Percentiles rank a stretch among this genome's conserved stretches.
phyloP scores from a whole-genome alignment of 1,140 invertebrate species.

The Pinna nobilis region DNA sequence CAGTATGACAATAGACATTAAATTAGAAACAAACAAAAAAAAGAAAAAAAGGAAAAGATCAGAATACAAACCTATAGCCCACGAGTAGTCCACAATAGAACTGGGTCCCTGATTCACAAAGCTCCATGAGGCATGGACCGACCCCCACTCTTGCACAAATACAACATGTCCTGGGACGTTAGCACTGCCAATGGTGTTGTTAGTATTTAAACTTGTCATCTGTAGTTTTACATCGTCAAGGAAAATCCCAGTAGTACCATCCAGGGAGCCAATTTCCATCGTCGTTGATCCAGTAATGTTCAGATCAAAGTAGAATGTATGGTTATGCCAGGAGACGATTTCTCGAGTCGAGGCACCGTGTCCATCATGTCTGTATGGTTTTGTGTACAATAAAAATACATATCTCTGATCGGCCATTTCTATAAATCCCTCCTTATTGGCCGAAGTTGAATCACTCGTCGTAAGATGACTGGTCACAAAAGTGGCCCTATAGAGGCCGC shows the following conservation, averaged over 20 bases:
- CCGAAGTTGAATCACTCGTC: neutral
- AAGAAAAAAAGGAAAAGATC: neutral
- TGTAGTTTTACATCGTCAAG: constrained; percentile 41
- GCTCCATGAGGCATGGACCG: constrained; percentile 50
- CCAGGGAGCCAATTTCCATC: constrained; percentile 16
- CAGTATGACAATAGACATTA: no score
- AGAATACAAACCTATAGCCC: constrained; percentile 53
- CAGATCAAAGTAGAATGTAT: constrained; percentile 41
- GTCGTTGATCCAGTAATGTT: neutral
- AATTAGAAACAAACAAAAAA: neutral
- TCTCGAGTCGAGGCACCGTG: neutral
- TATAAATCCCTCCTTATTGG: constrained; percentile 42
- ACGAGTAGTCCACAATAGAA: constrained; percentile 52
- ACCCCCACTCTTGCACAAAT: constrained; percentile 51
- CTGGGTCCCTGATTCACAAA: constrained; percentile 42
- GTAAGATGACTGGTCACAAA: constrained; percentile 41
- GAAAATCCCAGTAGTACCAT: constrained; percentile 21
- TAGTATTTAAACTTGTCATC: neutral
- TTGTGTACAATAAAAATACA: constrained; percentile 44
- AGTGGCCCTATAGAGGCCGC: constrained; percentile 28
- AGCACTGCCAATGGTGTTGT: neutral
- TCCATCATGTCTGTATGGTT: constrained; percentile 22
- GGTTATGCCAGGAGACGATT: constrained; percentile 45
- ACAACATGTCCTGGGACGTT: constrained; percentile 32
- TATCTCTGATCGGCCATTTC: constrained; percentile 26